Conservation (phyloP, 2,888 invertebrate species). For the Dynastes maya region DNA sequence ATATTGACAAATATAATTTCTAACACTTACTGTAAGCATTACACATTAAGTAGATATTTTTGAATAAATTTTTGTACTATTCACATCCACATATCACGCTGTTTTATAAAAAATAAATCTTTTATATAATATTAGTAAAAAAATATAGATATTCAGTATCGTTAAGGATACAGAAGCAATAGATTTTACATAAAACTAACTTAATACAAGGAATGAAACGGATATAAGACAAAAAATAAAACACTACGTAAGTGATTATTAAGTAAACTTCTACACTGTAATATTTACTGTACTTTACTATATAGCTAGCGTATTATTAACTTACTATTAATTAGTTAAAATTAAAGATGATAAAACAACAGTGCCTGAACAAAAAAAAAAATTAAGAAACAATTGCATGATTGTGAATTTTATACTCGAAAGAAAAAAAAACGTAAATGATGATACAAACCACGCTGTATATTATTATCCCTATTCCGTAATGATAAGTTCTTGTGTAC, state of each 20-base stretch:
- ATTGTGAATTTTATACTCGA: conserved; percentile 54
- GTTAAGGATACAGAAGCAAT: conserved; percentile 57
- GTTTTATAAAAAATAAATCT: not conserved
- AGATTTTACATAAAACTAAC: conserved; percentile 3
- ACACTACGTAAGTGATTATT: conserved; percentile 6
- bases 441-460: conserved; percentile 36
- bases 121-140: not conserved
- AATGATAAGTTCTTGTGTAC: not conserved
- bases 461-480: conserved; percentile 30
- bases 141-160: conserved; percentile 50
- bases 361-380: conserved; percentile 55
- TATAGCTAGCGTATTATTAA: not conserved
- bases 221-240: not conserved
- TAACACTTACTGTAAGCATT: not conserved
- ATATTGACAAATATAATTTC: conserved; percentile 16
- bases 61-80: conserved; percentile 33
- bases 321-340: conserved; percentile 31
- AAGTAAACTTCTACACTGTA: conserved; percentile 24
- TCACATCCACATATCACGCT: conserved; percentile 48
- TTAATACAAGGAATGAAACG: not conserved
- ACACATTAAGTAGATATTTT: not conserved
- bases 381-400: conserved; percentile 51
- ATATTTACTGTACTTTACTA: conserved; percentile 15
- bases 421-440: conserved; percentile 12
- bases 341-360: conserved; percentile 45